Evolutionary conservation across 1,140 invertebrate species (phyloP), one percentile per base, ranked within the genome.

Genomic region (Pseudomyrmex pallidus): DNA sequence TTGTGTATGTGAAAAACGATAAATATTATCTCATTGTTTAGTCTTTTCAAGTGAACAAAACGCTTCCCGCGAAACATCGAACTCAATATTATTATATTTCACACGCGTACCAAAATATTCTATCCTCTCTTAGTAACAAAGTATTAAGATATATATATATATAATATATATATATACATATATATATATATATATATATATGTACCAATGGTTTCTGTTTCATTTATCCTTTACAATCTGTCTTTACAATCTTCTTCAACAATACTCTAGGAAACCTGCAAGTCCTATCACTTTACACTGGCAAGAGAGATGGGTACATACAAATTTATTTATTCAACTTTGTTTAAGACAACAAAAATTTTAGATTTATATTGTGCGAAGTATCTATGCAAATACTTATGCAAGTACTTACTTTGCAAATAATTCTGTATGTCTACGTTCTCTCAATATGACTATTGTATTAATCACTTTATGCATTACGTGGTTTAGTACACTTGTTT

Each of bases 281-380:
- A 70, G n/a, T 83, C 77, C 62, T 87, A 89, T 89, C 85, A 89
- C 87, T 87, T 89, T 84, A 87, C 67, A 78, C 35, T 62, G 35
- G 67, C 68, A 76, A 82, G 25, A 82, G 25, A 87, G 82, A 87
- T 87, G 82, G 86, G 82, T 87, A 87, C 82, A 70, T 57, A 76
- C 20, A 3, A 62, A 12, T 59, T 72, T 46, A 15, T 66, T 20
- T 66, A 66, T 67, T 20, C 5, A 50, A 59, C 10, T 78, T 35
- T 5, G 35, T 35, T 35, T 7, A 35, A 35, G 0, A 2, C 8
- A 68, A 0, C 22, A n/a, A 46, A 57, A 17, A 50, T 57, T 35
- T 12, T 17, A 56, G 4, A 74, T 1, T 25, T 1, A 46, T 25
- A 46, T 20, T 22, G 13, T 44, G 22, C 35, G 5, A 35, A 35